Conservation (phyloP, 2,888 invertebrate genomes). For the Gymnocheta viridis region DNA sequence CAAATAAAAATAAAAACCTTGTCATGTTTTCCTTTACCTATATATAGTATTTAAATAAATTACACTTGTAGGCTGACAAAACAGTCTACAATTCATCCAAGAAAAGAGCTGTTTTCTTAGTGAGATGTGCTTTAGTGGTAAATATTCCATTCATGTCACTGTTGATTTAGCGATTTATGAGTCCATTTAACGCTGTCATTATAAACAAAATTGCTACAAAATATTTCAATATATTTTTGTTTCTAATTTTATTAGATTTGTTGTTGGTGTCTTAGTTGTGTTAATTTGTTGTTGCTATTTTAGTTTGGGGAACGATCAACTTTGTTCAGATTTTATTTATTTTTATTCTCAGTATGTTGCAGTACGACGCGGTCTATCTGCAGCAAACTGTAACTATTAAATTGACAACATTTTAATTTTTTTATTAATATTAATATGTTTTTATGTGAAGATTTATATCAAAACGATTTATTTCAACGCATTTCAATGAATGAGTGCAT, state of each 20-base stretch:
- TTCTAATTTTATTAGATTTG: conserved; percentile 49
- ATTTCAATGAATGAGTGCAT: conserved; percentile 3
- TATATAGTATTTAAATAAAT: conserved; percentile 18
- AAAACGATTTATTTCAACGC: background rate
- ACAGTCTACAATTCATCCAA: background rate
- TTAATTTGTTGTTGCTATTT: conserved; percentile 15
- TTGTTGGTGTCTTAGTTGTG: background rate
- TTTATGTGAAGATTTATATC: conserved; percentile 7
- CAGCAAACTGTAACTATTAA: conserved; percentile 75
- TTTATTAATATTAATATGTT: conserved; percentile 43
- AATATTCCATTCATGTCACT: conserved; percentile 54
- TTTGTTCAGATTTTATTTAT: conserved; percentile 72
- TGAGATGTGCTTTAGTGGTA: conserved; percentile 17
- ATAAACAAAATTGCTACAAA: conserved; percentile 63
- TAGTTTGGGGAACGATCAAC: conserved; percentile 36
- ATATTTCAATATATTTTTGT: conserved; percentile 56
- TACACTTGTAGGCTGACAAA: conserved; percentile 41
- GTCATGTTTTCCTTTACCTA: conserved; percentile 51
- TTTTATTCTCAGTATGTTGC: background rate
- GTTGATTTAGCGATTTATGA: conserved; percentile 68
- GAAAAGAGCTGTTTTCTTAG: background rate
- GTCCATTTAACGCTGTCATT: conserved; percentile 64
- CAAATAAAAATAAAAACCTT: conserved; percentile 24
- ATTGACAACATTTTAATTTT: conserved; percentile 68
- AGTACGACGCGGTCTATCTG: conserved; percentile 73